These are phyloP conservation scores for Amphipyra berbera DNA, from an alignment of 2,888 invertebrate genomes.

Conservation along the genomic window DNA sequence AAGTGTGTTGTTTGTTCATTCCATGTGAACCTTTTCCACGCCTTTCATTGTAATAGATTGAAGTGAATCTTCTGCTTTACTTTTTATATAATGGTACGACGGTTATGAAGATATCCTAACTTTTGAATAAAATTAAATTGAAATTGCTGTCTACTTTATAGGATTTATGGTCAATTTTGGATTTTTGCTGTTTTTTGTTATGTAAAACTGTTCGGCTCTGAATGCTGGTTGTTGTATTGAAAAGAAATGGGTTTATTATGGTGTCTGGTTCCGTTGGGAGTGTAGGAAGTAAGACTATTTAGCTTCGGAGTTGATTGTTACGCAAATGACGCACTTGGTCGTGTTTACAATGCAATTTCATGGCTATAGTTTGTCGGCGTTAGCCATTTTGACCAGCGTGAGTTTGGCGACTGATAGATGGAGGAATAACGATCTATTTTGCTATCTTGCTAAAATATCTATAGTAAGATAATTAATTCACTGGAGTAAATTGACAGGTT, in stretches of 20 bases:
- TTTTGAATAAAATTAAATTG: constrained; percentile 58
- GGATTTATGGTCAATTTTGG: constrained; percentile 54
- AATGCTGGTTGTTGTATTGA: constrained; percentile 35
- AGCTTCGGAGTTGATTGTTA: constrained; percentile 27
- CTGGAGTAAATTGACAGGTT: no score
- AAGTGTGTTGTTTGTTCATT: no score
- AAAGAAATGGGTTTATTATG: constrained; percentile 49
- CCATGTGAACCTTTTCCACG: no score
- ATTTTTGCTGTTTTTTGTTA: constrained; percentile 56
- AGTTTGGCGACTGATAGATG: no score
- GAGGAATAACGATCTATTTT: no score
- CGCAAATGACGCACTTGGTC: constrained; percentile 19
- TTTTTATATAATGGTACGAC: not conserved
- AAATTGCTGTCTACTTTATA: constrained; percentile 59
- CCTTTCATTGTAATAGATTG: no score
- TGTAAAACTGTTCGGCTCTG: constrained; percentile 39
- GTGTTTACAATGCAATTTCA: not conserved
- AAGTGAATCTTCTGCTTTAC: constrained; percentile 8
- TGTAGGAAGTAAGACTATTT: constrained; percentile 46
- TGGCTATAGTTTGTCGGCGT: no score
- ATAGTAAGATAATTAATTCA: no score
- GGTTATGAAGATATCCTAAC: constrained; percentile 57
- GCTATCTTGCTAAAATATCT: no score
- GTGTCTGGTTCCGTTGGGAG: constrained; percentile 41
- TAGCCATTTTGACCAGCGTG: no score